phyloP scores from a whole-genome alignment of 2,113 vertebrate species.

The Rhadina sibilatrix region DNA sequence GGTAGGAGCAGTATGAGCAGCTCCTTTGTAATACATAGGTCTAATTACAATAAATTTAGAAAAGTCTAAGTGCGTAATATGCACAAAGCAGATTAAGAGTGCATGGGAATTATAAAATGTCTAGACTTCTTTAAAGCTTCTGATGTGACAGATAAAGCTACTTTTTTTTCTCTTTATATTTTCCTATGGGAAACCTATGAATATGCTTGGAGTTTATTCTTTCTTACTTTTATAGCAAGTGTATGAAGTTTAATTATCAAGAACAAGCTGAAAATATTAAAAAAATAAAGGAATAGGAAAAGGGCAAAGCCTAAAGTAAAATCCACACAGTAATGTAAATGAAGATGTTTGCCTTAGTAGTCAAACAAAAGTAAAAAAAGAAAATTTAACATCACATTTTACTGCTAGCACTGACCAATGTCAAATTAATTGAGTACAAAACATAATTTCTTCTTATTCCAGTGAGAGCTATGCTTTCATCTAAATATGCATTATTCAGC shows the following conservation, averaged over 20 bases:
- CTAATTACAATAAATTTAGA: constrained; percentile 60
- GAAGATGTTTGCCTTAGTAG: background rate
- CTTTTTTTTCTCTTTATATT: background rate
- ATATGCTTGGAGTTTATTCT: background rate
- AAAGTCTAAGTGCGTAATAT: constrained; percentile 46
- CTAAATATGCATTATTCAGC: background rate
- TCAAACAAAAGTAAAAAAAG: background rate
- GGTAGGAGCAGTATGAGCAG: constrained; percentile 16
- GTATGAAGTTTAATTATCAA: background rate
- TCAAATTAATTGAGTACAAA: background rate
- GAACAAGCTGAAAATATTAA: background rate
- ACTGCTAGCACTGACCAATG: background rate
- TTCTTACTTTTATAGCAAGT: background rate
- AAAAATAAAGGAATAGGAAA: background rate
- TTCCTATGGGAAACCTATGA: background rate
- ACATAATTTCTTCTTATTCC: background rate
- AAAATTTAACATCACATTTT: background rate
- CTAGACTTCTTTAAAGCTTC: constrained; percentile 34
- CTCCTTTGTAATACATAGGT: constrained; percentile 53
- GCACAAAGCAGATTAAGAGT: constrained; percentile 51
- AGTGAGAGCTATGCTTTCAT: background rate
- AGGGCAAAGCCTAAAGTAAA: background rate
- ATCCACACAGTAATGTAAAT: background rate
- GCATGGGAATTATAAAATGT: constrained; percentile 4
- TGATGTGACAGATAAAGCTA: constrained; percentile 8